Evolutionary conservation across 2,113 vertebrate species (phyloP).

Genomic region (Anarrhichthys ocellatus): DNA sequence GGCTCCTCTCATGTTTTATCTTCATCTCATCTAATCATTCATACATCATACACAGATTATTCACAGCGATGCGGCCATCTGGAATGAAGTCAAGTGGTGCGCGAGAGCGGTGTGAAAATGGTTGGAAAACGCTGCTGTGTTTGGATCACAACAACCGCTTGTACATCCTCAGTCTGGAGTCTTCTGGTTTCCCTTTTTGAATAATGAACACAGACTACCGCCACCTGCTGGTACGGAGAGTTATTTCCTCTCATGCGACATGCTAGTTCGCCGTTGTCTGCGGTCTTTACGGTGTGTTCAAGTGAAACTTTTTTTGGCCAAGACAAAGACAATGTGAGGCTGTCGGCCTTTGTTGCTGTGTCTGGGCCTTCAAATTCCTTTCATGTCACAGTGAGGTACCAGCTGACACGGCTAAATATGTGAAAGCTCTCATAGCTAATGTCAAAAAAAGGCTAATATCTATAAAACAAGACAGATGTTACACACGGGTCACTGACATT

Average conservation of each 20-base stretch:
- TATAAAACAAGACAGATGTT: slow-evolving; percentile 7
- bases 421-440: not conserved
- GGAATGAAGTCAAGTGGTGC: not conserved
- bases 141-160: not conserved
- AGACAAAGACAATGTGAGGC: no score
- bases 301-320: not conserved
- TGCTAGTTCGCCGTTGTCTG: not conserved
- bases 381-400: not conserved
- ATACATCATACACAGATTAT: not conserved
- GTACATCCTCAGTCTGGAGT: not conserved
- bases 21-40: not conserved
- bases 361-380: not conserved
- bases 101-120: not conserved
- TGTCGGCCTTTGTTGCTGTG: not conserved
- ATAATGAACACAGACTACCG: not conserved
- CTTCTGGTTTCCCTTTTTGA: not conserved
- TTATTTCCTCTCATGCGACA: not conserved
- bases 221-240: not conserved
- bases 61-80: not conserved
- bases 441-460: not conserved
- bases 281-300: not conserved
- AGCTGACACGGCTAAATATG: not conserved
- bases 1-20: not conserved
- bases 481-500: slow-evolving; percentile 11
- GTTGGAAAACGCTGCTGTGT: not conserved